Conservation (phyloP, 2,888 invertebrate genomes). For the Drosophila eohydei region DNA sequence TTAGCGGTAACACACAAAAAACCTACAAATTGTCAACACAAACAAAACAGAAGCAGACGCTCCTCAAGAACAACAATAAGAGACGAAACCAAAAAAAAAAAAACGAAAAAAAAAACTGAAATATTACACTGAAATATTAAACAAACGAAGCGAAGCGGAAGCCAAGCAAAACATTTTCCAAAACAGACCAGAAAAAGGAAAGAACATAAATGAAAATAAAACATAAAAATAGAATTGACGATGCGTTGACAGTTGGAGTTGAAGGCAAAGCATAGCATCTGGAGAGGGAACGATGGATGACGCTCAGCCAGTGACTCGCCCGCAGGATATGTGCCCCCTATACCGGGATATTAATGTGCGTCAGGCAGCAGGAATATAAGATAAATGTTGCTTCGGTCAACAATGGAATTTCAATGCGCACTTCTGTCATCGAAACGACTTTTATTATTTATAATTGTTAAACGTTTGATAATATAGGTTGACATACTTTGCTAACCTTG, state of each 20-base stretch:
- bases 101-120: conserved; percentile 63
- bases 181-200: conserved; percentile 18
- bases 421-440: conserved; percentile 17
- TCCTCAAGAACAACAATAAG: conserved; percentile 43
- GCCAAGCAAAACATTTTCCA: conserved; percentile 53
- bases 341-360: conserved; percentile 18
- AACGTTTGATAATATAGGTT: not conserved
- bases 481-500: too few species aligned
- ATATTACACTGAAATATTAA: conserved; percentile 79
- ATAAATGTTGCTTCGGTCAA: conserved; percentile 13
- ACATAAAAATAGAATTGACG: conserved; percentile 81
- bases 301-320: conserved; percentile 14
- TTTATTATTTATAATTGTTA: conserved; percentile 4
- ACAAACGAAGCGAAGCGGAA: conserved; percentile 63
- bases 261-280: conserved; percentile 39
- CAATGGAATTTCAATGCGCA: conserved; percentile 21
- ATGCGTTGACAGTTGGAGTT: conserved; percentile 75
- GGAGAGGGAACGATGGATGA: conserved; percentile 7
- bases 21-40: conserved; percentile 75
- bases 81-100: conserved; percentile 31
- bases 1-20: conserved; percentile 74
- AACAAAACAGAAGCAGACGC: conserved; percentile 43
- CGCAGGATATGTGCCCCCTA: conserved; percentile 56
- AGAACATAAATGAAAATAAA: conserved; percentile 71
- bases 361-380: conserved; percentile 6